These are phyloP conservation scores for Lagria hirta DNA, from an alignment of 2,888 invertebrate genomes.

Conservation along the genomic window DNA sequence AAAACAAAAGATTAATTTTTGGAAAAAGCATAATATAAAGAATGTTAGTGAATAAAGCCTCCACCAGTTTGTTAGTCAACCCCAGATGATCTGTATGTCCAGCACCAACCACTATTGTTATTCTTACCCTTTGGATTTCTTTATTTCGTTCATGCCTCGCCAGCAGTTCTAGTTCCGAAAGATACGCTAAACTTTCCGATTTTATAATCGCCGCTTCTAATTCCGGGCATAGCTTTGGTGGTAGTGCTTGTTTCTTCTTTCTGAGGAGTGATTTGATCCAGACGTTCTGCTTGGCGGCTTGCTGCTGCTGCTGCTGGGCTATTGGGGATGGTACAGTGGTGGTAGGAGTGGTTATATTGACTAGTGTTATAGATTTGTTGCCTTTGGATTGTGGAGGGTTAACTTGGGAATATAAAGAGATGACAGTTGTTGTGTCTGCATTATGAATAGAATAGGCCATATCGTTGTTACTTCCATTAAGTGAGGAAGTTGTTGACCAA, in stretches of 20 bases:
- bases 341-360: slow-evolving; percentile 47
- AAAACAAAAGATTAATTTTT: slow-evolving; percentile 8
- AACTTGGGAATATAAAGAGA: slow-evolving; percentile 49
- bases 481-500: slow-evolving; percentile 53
- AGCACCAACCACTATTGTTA: slow-evolving; percentile 34
- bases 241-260: slow-evolving; percentile 47
- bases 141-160: slow-evolving; percentile 57
- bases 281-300: slow-evolving; percentile 34
- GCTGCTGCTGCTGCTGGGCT: slow-evolving; percentile 7
- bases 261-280: slow-evolving; percentile 46
- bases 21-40: slow-evolving; percentile 8
- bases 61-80: slow-evolving; percentile 15
- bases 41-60: slow-evolving; percentile 20
- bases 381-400: slow-evolving; percentile 43
- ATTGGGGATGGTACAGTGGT: slow-evolving; percentile 1
- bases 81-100: slow-evolving; percentile 15
- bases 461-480: slow-evolving; percentile 49
- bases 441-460: slow-evolving; percentile 53
- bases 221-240: slow-evolving; percentile 54
- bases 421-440: slow-evolving; percentile 53
- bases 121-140: slow-evolving; percentile 58
- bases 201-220: slow-evolving; percentile 56
- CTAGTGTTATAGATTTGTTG: slow-evolving; percentile 53
- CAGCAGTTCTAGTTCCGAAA: slow-evolving; percentile 56
- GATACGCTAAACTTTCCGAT: slow-evolving; percentile 57